Base-by-base conservation (phyloP, 2,113 vertebrate genomes). In the Eublepharis macularius region DNA sequence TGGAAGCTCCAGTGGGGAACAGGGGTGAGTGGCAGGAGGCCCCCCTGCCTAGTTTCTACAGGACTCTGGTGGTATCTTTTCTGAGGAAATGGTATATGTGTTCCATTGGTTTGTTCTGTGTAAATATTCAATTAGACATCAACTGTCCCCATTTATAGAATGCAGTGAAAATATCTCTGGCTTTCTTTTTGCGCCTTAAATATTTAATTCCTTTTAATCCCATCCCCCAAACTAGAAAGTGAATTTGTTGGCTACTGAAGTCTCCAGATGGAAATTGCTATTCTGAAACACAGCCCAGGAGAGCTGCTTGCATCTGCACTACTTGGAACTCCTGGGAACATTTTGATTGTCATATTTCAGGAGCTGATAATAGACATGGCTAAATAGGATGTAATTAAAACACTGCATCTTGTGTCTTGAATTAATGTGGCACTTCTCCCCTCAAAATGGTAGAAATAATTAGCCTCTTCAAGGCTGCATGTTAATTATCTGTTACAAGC, bases 391-490 rank as follows among this genome's bases (percentile, higher is more conserved):
- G 65, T 69, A 78, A 72, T 57, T 75, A 87, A 86, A 78, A 39
- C 17, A n/a, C 60, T 78, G 2, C 49, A 8, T 41, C 60, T 89
- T 84, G 24, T 69, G 69, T 68, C 81, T 85, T 85, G 84, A 85
- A 85, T 85, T 85, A 85, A 85, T 85, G 76, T 78, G 57, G 70
- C 69, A 60, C 47, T 87, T 72, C 85, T 36, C 57, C 47, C 85
- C 87, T 84, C 85, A 78, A 19, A 80, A 80, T 70, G 54, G 19
- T 12, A 78, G 66, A 87, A 69, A 2, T 47, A 36, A 24, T 87
- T 87, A 80, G 81, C 34, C 82, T 86, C 78, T 81, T 73, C 49
- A 69, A 60, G 41, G 65, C 47, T 70, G 49, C 36, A 82, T 87
- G 75, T 78, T 87, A 87, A 83, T 78, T 82, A 78, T 78, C 24